Percentiles rank a stretch among this genome's conserved stretches.
These are phyloP conservation scores for Paracentrotus lividus DNA, from an alignment of 53 echinoderm and acorn worm species.

Conservation along the genomic window DNA sequence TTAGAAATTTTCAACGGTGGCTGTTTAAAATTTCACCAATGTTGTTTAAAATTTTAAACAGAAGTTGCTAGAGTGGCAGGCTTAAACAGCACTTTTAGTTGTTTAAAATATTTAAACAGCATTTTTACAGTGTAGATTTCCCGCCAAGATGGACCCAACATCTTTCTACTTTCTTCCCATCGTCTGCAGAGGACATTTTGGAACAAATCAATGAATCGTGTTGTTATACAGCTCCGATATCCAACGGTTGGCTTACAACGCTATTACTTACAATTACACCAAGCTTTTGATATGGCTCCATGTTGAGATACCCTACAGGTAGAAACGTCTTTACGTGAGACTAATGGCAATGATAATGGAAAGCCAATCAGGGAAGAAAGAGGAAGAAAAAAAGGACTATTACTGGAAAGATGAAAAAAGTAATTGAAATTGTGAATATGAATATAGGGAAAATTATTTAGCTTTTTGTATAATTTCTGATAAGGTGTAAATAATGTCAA, in stretches of 20 bases:
- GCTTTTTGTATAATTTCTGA: too few species aligned
- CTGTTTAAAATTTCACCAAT: too few species aligned
- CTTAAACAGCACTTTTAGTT: too few species aligned
- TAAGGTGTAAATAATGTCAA: too few species aligned
- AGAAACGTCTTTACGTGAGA: slow-evolving; percentile 35
- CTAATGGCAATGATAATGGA: slow-evolving; percentile 19
- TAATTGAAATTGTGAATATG: too few species aligned
- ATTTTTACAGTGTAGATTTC: not conserved
- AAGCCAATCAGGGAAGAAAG: not conserved
- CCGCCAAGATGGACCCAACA: not conserved
- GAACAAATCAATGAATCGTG: slow-evolving; percentile 40
- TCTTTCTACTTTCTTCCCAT: not conserved
- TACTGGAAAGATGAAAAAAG: not conserved
- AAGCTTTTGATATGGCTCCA: slow-evolving; percentile 44
- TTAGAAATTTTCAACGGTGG: too few species aligned
- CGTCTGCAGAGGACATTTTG: slow-evolving; percentile 30
- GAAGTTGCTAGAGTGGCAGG: too few species aligned
- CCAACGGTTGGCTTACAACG: slow-evolving; percentile 47
- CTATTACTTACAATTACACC: slow-evolving; percentile 61
- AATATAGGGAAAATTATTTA: too few species aligned
- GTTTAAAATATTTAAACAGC: too few species aligned
- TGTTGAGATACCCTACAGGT: slow-evolving; percentile 41
- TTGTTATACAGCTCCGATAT: slow-evolving; percentile 46
- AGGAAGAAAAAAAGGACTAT: not conserved
- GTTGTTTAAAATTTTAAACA: too few species aligned